Evolutionary conservation across 2,797 vertebrate genomes (phyloP).

Genomic region (Poecilia gillii): DNA sequence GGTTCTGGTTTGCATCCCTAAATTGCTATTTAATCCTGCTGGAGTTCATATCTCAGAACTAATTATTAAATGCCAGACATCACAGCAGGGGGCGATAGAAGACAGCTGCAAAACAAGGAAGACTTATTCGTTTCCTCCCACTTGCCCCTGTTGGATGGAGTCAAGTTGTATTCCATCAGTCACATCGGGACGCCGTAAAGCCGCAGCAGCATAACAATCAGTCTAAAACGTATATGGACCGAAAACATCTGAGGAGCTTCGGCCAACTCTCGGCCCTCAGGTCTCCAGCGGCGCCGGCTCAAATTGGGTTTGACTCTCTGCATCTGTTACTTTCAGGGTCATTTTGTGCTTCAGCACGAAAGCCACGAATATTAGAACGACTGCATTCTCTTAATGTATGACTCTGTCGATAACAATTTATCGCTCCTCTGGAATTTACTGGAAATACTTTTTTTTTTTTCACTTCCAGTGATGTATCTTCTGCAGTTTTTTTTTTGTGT

Average conservation of each 20-base stretch:
- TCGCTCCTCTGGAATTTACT: background rate
- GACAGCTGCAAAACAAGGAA: conserved; percentile 53
- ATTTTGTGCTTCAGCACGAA: background rate
- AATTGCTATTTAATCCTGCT: background rate
- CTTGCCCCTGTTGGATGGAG: conserved; percentile 52
- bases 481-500: background rate
- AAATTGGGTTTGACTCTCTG: conserved; percentile 3
- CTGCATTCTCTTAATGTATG: background rate
- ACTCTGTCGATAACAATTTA: background rate
- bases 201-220: conserved; percentile 54
- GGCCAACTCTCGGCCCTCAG: conserved; percentile 6
- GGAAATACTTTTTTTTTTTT: background rate
- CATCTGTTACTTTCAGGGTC: conserved; percentile 1
- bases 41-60: background rate
- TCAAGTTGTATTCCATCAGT: conserved; percentile 63
- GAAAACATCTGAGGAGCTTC: conserved; percentile 18
- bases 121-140: conserved; percentile 43
- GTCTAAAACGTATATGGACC: conserved; percentile 30
- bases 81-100: conserved; percentile 61
- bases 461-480: background rate
- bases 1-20: background rate
- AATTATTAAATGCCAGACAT: background rate
- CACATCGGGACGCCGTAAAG: conserved; percentile 39
- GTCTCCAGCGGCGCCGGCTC: background rate
- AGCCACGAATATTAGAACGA: background rate